Conservation (phyloP, 2,888 invertebrate genomes). For the Cheilosia grossa region DNA sequence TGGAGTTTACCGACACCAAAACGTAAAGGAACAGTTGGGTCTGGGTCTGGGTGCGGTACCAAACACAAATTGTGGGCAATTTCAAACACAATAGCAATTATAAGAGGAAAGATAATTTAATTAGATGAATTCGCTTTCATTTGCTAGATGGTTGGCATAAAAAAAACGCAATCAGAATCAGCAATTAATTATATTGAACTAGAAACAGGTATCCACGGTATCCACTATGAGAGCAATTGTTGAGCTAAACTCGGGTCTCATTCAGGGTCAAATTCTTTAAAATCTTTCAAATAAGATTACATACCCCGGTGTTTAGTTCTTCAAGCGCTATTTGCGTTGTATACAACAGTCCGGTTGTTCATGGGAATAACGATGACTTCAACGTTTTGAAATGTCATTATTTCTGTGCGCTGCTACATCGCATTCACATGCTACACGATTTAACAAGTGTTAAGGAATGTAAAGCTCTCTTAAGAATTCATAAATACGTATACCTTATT, state of each 20-base stretch:
- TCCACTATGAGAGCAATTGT: constrained; percentile 21
- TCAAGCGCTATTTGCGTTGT: not conserved
- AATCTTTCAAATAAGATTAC: constrained; percentile 45
- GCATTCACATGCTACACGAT: constrained; percentile 14
- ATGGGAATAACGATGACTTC: constrained; percentile 59
- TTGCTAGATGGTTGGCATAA: not conserved
- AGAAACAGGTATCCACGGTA: not conserved
- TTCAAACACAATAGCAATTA: not conserved
- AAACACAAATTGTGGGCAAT: constrained; percentile 4
- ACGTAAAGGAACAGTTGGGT: not conserved
- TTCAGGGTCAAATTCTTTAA: constrained; percentile 58
- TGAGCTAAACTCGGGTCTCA: constrained; percentile 21
- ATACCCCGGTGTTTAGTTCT: not conserved
- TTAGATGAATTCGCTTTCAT: constrained; percentile 19
- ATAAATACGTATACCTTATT: not conserved
- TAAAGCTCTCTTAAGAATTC: not conserved
- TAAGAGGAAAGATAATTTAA: not conserved
- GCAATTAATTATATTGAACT: not conserved
- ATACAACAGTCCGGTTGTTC: constrained; percentile 18
- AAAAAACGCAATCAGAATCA: not conserved
- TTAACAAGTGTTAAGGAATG: constrained; percentile 7
- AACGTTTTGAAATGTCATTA: constrained; percentile 44
- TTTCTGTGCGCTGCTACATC: constrained; percentile 2
- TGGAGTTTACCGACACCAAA: constrained; percentile 6
- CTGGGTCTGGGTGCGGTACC: constrained; percentile 16